These are phyloP conservation scores for Apistogramma diplotaenia DNA, from an alignment of 2,113 vertebrate species.

Conservation along the genomic window DNA sequence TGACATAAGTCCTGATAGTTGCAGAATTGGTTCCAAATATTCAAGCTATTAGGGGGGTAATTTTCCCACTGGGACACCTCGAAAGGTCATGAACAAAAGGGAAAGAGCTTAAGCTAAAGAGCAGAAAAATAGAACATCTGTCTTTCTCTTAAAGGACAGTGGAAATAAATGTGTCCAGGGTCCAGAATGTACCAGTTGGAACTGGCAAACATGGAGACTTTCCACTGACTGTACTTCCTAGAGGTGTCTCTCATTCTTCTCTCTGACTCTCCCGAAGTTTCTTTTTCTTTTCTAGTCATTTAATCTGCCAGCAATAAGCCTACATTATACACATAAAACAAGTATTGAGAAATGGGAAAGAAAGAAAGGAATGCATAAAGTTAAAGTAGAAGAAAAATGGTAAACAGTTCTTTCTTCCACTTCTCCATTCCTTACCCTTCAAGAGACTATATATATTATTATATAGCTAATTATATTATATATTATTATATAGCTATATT, in stretches of 20 bases:
- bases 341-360: neutral
- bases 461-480: too few relatives aligned
- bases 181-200: constrained; percentile 74
- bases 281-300: constrained; percentile 18
- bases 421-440: constrained; percentile 56
- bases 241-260: constrained; percentile 37
- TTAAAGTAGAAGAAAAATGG: neutral
- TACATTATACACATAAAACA: neutral
- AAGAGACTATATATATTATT: too few relatives aligned
- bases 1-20: constrained; percentile 1
- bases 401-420: constrained; percentile 76
- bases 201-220: constrained; percentile 75
- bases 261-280: constrained; percentile 37
- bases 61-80: constrained; percentile 13
- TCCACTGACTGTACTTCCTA: constrained; percentile 64
- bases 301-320: constrained; percentile 1
- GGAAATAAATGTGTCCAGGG: constrained; percentile 65
- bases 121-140: constrained; percentile 44
- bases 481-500: too few relatives aligned
- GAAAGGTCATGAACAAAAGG: neutral
- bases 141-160: constrained; percentile 31
- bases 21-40: constrained; percentile 5
- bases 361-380: neutral
- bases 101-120: constrained; percentile 19
- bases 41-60: neutral